Evolutionary conservation across 2,113 vertebrate species (phyloP), one percentile per base, ranked within the genome.

Genomic region (Candoia aspera): DNA sequence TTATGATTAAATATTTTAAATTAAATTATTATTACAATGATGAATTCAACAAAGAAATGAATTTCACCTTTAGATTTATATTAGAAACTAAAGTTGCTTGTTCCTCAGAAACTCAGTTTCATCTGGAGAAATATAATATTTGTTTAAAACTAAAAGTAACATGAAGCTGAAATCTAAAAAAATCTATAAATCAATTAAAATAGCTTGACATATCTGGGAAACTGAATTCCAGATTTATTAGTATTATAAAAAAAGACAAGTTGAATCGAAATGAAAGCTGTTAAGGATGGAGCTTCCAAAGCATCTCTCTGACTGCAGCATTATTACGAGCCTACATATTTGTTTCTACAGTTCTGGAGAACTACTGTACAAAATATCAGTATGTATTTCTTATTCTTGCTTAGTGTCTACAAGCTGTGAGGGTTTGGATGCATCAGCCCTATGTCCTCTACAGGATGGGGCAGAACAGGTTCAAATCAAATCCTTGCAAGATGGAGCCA

Each of bases 41-140:
- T 79, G 64, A 88, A 57, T 79, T 79, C 60, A 91, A 37, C 26
- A 46, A 33, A 91, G 42, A 87, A 91, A 68, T 88, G 6, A 79
- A 60, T 15, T 49, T 29, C 42, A 85, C 26, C 12, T 15, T 46
- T 85, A 62, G 57, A 49, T n/a, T 91, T 84, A 79, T 79, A 79
- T n/a, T 46, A 83, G 54, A n/a, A 49, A 4, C 54, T 29, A 87
- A 84, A 59, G 24, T 58, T 10, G 37, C 53, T 86, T 54, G 58
- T 37, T 46, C 46, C 42, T 42, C 37, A 55, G 54, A 11, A 46
- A 33, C 62, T 57, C 62, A 73, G n/a, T 87, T 87, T 73, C 73
- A 62, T 62, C 37, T 46, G 19, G 21, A 42, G 84, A 68, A 68
- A 64, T 55, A 55, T 24, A 59, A 26, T 26, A 10, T 24, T n/a